phyloP scores from a whole-genome alignment of 2,113 vertebrate genomes.

The Trinectes maculatus region DNA sequence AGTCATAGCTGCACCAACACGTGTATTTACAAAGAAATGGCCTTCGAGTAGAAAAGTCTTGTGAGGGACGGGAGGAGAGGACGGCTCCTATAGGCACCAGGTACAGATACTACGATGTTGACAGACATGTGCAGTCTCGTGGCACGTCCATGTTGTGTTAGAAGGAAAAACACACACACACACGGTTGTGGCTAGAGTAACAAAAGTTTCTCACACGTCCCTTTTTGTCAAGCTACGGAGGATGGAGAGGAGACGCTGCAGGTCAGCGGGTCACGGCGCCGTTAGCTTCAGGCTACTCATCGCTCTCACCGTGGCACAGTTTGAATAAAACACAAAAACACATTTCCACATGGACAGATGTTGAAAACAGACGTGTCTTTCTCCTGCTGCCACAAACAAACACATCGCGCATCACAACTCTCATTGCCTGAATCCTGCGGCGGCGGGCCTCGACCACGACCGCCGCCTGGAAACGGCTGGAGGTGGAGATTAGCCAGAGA shows the following conservation, averaged over 20 bases:
- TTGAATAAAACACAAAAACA: constrained; percentile 19
- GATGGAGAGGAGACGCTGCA: constrained; percentile 38
- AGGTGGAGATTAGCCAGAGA: constrained; percentile 24
- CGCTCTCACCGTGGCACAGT: constrained; percentile 2
- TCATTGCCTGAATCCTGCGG: not conserved
- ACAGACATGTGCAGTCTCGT: constrained; percentile 54
- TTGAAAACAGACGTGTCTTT: constrained; percentile 11
- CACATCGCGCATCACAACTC: constrained; percentile 10
- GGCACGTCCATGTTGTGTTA: constrained; percentile 34
- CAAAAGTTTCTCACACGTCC: constrained; percentile 29
- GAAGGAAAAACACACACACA: not conserved
- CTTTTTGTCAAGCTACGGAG: constrained; percentile 35
- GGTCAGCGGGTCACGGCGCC: too few relatives aligned
- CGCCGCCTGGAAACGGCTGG: constrained; percentile 23
- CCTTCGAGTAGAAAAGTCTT: constrained; percentile 82
- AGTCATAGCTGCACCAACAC: constrained; percentile 95
- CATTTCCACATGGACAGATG: constrained; percentile 3
- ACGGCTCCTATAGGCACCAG: constrained; percentile 55
- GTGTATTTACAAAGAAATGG: constrained; percentile 99
- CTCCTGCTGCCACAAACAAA: constrained; percentile 23
- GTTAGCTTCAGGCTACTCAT: constrained; percentile 58
- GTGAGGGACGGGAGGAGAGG: constrained; percentile 45
- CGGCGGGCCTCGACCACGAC: too few relatives aligned
- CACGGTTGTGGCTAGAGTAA: constrained; percentile 23
- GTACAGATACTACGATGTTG: constrained; percentile 49